Evolutionary conservation across 2,888 invertebrate genomes (phyloP).

Genomic region (Calameuta pallipes): DNA sequence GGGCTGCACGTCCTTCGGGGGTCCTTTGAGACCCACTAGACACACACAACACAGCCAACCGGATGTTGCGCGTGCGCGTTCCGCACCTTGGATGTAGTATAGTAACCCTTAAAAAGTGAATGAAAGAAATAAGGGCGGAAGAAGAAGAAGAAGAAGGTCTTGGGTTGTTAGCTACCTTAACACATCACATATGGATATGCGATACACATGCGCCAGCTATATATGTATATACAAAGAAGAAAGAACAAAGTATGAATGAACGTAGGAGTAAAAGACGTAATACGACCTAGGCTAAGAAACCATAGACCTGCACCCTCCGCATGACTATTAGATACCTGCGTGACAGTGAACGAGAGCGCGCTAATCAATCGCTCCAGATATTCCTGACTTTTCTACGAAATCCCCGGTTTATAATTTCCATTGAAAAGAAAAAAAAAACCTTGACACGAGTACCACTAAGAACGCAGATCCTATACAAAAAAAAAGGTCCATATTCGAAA

Average conservation of each 20-base stretch:
- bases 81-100: constrained; percentile 1
- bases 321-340: constrained; percentile 23
- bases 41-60: background rate
- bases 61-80: background rate
- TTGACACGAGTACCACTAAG: too few species aligned
- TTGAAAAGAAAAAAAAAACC: too few species aligned
- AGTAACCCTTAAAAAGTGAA: constrained; percentile 32
- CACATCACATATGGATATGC: too few species aligned
- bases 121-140: constrained; percentile 27
- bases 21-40: background rate
- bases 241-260: constrained; percentile 44
- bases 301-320: constrained; percentile 45
- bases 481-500: too few species aligned
- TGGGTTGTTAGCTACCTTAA: constrained; percentile 8
- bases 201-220: too few species aligned
- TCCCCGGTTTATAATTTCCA: too few species aligned
- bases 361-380: background rate
- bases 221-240: too few species aligned
- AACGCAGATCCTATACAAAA: too few species aligned
- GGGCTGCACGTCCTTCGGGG: constrained; percentile 6
- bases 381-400: too few species aligned
- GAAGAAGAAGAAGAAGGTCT: constrained; percentile 18
- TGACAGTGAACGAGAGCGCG: constrained; percentile 46
- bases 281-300: constrained; percentile 56
- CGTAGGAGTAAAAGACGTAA: constrained; percentile 46